Evolutionary conservation across 1,140 invertebrate genomes (phyloP).

Genomic region (Drosophila quadrilineata): DNA sequence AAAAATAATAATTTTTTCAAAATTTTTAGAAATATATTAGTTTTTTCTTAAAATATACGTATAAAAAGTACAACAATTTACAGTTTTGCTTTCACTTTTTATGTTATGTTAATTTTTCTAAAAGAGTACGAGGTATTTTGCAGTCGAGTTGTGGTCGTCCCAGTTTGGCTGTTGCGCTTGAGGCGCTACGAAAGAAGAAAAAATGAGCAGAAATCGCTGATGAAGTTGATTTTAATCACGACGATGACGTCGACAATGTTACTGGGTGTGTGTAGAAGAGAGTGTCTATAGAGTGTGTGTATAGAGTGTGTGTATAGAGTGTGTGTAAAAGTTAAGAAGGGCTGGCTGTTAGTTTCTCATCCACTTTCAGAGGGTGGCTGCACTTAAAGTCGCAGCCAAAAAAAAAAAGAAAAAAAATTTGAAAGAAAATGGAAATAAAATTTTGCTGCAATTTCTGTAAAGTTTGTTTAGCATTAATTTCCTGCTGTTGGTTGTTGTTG

Average conservation of each 20-base stretch:
- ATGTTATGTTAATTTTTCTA: too few species aligned
- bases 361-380: too few species aligned
- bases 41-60: too few species aligned
- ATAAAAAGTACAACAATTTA: too few species aligned
- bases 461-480: too few species aligned
- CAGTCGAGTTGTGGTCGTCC: conserved; percentile 9
- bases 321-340: not conserved
- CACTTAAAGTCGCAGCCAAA: too few species aligned
- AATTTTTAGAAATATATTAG: too few species aligned
- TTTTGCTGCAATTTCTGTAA: not conserved
- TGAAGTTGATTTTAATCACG: conserved; percentile 50
- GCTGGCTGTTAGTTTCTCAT: too few species aligned
- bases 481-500: conserved; percentile 13
- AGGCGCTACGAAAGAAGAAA: conserved; percentile 32
- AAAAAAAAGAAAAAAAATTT: too few species aligned
- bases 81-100: too few species aligned
- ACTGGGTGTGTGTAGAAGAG: not conserved
- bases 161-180: conserved; percentile 32
- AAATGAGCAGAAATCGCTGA: conserved; percentile 43
- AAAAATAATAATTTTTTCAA: too few species aligned
- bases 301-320: not conserved
- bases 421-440: too few species aligned
- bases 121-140: not conserved
- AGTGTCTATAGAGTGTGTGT: not conserved
- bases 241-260: conserved; percentile 15